phyloP scores from a whole-genome alignment of 2,888 invertebrate genomes.

The Dyspetes luteomarginatus region DNA sequence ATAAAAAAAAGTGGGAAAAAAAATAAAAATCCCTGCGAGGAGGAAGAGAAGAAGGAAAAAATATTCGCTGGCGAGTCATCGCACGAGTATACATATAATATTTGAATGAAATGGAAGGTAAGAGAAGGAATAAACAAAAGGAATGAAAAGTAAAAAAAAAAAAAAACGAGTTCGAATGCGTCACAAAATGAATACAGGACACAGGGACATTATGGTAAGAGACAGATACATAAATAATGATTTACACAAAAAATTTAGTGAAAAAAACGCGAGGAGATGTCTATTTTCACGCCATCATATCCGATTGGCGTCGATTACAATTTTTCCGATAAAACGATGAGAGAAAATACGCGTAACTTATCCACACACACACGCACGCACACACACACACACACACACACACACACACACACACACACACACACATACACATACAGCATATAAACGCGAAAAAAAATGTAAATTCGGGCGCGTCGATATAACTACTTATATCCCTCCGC shows the following conservation, averaged over 20 bases:
- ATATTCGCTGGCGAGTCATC: constrained; percentile 18
- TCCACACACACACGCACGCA: background rate
- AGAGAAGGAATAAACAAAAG: constrained; percentile 34
- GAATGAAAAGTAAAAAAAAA: constrained; percentile 4
- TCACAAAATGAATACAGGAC: constrained; percentile 39
- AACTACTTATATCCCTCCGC: constrained; percentile 59
- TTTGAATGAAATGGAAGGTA: constrained; percentile 38
- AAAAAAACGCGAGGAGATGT: background rate
- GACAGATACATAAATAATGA: background rate
- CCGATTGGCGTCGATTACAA: constrained; percentile 37
- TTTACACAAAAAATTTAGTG: background rate
- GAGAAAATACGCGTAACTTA: background rate
- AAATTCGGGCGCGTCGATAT: constrained; percentile 65
- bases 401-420: background rate
- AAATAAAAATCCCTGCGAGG: constrained; percentile 5
- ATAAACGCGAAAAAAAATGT: constrained; percentile 60
- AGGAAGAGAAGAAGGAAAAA: constrained; percentile 26
- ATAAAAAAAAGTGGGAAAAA: constrained; percentile 27
- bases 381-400: background rate
- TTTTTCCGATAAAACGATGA: constrained; percentile 28
- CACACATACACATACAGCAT: background rate
- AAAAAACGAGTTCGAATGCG: constrained; percentile 47
- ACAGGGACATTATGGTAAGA: constrained; percentile 31
- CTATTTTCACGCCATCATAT: constrained; percentile 16
- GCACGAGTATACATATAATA: constrained; percentile 40